These are phyloP conservation scores for Bombyx mandarina DNA, from an alignment of 1,140 invertebrate species.

Conservation along the genomic window DNA sequence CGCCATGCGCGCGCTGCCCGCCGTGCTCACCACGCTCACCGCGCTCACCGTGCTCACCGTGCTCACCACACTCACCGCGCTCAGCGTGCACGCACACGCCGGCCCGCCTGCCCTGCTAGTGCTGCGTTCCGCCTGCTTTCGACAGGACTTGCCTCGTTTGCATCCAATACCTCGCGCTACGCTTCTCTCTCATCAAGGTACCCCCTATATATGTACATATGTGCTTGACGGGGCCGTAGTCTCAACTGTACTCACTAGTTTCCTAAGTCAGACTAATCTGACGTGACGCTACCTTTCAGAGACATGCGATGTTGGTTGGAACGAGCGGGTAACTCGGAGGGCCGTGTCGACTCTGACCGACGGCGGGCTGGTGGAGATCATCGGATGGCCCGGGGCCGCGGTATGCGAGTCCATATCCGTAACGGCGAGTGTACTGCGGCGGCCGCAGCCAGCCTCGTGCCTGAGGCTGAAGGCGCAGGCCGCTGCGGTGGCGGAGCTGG, in stretches of 20 bases:
- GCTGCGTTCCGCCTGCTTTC: conserved; percentile 22
- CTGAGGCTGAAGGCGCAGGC: conserved; percentile 17
- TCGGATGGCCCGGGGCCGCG: conserved; percentile 20
- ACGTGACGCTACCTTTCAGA: conserved; percentile 14
- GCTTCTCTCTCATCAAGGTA: conserved; percentile 9
- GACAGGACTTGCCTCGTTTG: conserved; percentile 14
- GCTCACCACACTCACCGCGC: conserved; percentile 10
- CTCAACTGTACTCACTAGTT: too few species aligned
- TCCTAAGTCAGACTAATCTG: not conserved
- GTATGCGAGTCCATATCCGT: conserved; percentile 23
- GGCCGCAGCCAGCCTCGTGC: conserved; percentile 21
- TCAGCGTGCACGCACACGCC: not conserved
- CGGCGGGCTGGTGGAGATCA: conserved; percentile 21
- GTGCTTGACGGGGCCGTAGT: too few species aligned
- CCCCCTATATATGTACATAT: conserved; percentile 29
- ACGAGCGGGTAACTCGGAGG: conserved; percentile 13
- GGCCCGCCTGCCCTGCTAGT: conserved; percentile 20
- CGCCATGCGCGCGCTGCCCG: conserved; percentile 29
- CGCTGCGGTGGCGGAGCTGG: conserved; percentile 21
- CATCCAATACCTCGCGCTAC: conserved; percentile 6
- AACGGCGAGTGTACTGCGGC: conserved; percentile 20
- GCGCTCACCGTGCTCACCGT: conserved; percentile 8
- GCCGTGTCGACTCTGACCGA: conserved; percentile 20
- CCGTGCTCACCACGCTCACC: conserved; percentile 11
- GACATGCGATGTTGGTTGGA: conserved; percentile 35